phyloP scores from a whole-genome alignment of 2,113 vertebrate species.

The Pterocles orientalis region DNA sequence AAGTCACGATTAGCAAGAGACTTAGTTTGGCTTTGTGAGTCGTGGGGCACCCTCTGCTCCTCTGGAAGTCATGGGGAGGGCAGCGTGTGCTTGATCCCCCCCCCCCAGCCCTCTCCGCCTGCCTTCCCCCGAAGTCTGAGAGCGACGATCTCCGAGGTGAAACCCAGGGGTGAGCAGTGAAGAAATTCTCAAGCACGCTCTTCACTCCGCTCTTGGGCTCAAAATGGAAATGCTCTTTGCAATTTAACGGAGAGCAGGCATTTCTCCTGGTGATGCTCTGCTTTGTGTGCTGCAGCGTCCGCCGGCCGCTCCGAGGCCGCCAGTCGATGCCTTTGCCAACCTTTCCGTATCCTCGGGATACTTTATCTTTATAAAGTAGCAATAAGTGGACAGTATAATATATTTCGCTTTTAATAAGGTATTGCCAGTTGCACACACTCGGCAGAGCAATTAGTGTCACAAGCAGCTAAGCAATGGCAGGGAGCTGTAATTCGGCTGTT shows the following conservation, averaged over 20 bases:
- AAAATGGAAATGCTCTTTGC: neutral
- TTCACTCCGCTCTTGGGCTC: neutral
- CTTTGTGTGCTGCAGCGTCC: neutral
- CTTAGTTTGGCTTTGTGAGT: neutral
- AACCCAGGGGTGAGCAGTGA: neutral
- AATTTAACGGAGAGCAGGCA: neutral
- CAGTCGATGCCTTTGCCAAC: conserved; percentile 53
- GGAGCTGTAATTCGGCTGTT: conserved; percentile 53
- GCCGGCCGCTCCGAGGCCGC: neutral
- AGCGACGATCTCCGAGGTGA: neutral
- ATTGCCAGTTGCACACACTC: conserved; percentile 75
- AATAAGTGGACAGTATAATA: conserved; percentile 77
- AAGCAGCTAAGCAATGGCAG: conserved; percentile 68
- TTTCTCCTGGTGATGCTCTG: neutral
- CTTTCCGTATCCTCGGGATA: neutral
- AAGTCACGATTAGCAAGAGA: neutral
- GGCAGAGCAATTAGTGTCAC: conserved; percentile 79
- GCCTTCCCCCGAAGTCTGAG: neutral
- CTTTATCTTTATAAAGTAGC: conserved; percentile 79
- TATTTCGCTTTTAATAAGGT: conserved; percentile 85
- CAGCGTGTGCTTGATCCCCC: neutral
- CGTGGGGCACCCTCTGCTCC: neutral
- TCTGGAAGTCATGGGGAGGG: neutral
- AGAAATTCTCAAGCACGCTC: neutral
- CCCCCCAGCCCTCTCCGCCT: neutral